These are phyloP conservation scores for Hydrotaea diabolus DNA, from an alignment of 2,888 invertebrate genomes.

Conservation along the genomic window DNA sequence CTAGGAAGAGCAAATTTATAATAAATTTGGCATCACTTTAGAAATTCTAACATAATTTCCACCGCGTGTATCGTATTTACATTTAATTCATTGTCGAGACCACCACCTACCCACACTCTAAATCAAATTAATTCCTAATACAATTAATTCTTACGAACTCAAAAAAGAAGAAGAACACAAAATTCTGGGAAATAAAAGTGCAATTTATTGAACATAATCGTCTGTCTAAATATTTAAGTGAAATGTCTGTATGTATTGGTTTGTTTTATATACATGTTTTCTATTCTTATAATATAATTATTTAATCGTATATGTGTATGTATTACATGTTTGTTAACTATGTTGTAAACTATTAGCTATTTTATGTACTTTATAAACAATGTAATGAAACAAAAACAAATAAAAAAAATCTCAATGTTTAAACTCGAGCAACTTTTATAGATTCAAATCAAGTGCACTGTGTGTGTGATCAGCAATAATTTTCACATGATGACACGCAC, in stretches of 20 bases:
- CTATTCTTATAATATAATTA: background rate
- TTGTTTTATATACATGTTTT: conserved; percentile 5
- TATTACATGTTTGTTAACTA: conserved; percentile 19
- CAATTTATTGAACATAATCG: conserved; percentile 28
- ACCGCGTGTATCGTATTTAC: background rate
- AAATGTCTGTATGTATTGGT: conserved; percentile 17
- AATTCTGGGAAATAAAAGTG: conserved; percentile 26
- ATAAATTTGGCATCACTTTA: conserved; percentile 34
- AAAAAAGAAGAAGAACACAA: background rate
- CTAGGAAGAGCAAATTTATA: conserved; percentile 50
- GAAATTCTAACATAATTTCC: conserved; percentile 14
- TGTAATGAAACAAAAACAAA: conserved; percentile 6
- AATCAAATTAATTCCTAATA: background rate
- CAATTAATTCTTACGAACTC: conserved; percentile 22
- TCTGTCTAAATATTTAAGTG: conserved; percentile 20
- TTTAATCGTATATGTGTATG: conserved; percentile 5
- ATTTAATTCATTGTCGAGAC: background rate
- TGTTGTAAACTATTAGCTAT: conserved; percentile 35
- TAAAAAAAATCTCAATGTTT: background rate
- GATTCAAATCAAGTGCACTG: too few relatives aligned
- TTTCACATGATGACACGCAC: too few relatives aligned
- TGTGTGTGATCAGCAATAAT: too few relatives aligned
- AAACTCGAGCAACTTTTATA: too few relatives aligned
- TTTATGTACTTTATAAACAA: conserved; percentile 28
- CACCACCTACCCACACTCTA: conserved; percentile 35